Evolutionary conservation across 2,888 invertebrate genomes (phyloP).

Genomic region (Luperina testacea): DNA sequence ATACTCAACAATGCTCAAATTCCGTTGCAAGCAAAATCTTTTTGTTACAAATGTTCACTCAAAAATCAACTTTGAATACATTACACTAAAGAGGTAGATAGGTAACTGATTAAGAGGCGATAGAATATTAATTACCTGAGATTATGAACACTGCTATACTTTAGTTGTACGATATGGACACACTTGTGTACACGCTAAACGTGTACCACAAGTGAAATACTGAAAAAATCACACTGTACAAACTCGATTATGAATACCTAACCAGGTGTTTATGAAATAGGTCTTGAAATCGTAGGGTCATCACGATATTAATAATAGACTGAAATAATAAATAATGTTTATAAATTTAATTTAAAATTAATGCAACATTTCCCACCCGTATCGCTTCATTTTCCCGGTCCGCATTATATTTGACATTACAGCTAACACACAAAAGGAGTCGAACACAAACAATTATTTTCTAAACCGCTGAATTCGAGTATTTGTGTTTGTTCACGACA

Average conservation of each 20-base stretch:
- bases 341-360: not conserved
- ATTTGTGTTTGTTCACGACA: slow-evolving; percentile 51
- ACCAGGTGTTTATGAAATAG: not conserved
- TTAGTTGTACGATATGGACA: not conserved
- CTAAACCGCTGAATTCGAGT: slow-evolving; percentile 53
- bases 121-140: too few species aligned
- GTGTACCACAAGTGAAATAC: too few species aligned
- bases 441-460: slow-evolving; percentile 62
- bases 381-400: slow-evolving; percentile 28
- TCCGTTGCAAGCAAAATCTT: too few species aligned
- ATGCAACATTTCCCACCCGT: slow-evolving; percentile 21
- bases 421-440: slow-evolving; percentile 50
- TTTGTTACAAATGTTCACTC: too few species aligned
- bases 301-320: not conserved
- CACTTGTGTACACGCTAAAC: not conserved
- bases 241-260: not conserved
- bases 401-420: slow-evolving; percentile 44
- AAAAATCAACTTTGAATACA: too few species aligned
- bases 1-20: too few species aligned
- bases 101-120: too few species aligned
- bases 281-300: not conserved
- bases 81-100: too few species aligned
- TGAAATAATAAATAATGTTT: not conserved
- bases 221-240: not conserved
- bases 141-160: not conserved